Evolutionary conservation across 1,140 invertebrate genomes (phyloP).

Genomic region (Drosophila erecta): DNA sequence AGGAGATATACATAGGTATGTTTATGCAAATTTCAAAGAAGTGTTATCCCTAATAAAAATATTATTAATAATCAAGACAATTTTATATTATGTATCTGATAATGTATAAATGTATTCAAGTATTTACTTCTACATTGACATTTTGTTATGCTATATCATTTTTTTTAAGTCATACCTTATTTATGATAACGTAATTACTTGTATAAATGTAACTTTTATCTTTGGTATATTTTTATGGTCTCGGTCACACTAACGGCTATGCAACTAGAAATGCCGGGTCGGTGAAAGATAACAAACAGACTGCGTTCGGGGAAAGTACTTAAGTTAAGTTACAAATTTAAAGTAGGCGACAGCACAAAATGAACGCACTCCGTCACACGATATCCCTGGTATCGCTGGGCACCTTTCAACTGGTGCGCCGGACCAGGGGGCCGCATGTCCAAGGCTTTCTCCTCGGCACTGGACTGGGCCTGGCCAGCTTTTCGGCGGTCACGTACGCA

Average conservation of each 20-base stretch:
- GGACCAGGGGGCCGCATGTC: conserved; percentile 57
- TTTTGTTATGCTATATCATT: no score
- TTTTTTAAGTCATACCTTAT: no score
- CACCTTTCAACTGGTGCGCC: conserved; percentile 62
- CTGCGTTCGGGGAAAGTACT: conserved; percentile 24
- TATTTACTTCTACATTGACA: no score
- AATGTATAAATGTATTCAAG: no score
- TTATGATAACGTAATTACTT: no score
- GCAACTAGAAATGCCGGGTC: conserved; percentile 55
- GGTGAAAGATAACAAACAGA: conserved; percentile 64
- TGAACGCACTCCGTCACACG: conserved; percentile 63
- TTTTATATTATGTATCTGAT: no score
- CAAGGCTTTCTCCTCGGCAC: conserved; percentile 63
- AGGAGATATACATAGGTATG: no score
- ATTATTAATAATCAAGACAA: no score
- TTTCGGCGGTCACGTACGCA: conserved; percentile 76
- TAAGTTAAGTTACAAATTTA: conserved; percentile 24
- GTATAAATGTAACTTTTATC: no score
- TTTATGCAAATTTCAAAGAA: no score
- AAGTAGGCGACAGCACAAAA: conserved; percentile 36
- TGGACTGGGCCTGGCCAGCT: conserved; percentile 56
- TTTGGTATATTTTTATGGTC: no score
- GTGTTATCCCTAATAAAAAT: no score
- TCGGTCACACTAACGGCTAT: conserved; percentile 5
- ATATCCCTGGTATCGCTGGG: conserved; percentile 66